Percentiles rank a stretch among this genome's conserved stretches.
phyloP scores from a whole-genome alignment of 1,140 invertebrate species.

The Trachymyrmex septentrionalis region DNA sequence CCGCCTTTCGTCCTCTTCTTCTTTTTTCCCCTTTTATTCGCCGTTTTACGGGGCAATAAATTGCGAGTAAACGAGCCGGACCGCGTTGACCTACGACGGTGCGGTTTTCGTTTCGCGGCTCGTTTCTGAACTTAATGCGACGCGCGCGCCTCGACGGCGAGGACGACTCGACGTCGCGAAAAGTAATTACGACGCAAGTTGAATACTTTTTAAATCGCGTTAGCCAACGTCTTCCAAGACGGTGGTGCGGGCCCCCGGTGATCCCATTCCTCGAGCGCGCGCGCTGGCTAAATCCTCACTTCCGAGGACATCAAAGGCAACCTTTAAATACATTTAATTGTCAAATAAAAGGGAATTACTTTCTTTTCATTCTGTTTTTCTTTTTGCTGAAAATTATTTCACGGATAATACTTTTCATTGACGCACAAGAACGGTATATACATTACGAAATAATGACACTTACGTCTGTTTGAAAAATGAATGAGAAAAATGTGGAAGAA shows the following conservation, averaged over 20 bases:
- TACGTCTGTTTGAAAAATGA: background rate
- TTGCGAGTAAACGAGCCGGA: slow-evolving; percentile 58
- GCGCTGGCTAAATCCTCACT: slow-evolving; percentile 3
- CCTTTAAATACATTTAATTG: slow-evolving; percentile 45
- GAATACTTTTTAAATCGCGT: slow-evolving; percentile 62
- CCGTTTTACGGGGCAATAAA: slow-evolving; percentile 57
- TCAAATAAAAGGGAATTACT: slow-evolving; percentile 10
- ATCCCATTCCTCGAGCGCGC: slow-evolving; percentile 12
- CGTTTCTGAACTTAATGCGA: slow-evolving; percentile 57
- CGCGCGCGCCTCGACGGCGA: slow-evolving; percentile 36
- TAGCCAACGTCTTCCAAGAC: slow-evolving; percentile 43
- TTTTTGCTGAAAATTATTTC: background rate
- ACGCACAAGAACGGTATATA: background rate
- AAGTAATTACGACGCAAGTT: slow-evolving; percentile 58
- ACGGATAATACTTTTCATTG: background rate
- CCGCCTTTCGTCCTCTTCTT: background rate
- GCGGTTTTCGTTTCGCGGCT: slow-evolving; percentile 60
- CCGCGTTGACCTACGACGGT: slow-evolving; percentile 52
- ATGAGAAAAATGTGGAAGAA: background rate
- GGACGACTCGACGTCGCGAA: slow-evolving; percentile 28
- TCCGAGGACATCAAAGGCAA: slow-evolving; percentile 47
- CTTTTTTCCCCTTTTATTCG: background rate
- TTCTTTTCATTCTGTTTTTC: background rate
- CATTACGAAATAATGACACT: background rate
- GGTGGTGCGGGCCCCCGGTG: background rate